Evolutionary conservation across 2,113 vertebrate species (phyloP).

Genomic region (Cyprinodon tularosa): DNA sequence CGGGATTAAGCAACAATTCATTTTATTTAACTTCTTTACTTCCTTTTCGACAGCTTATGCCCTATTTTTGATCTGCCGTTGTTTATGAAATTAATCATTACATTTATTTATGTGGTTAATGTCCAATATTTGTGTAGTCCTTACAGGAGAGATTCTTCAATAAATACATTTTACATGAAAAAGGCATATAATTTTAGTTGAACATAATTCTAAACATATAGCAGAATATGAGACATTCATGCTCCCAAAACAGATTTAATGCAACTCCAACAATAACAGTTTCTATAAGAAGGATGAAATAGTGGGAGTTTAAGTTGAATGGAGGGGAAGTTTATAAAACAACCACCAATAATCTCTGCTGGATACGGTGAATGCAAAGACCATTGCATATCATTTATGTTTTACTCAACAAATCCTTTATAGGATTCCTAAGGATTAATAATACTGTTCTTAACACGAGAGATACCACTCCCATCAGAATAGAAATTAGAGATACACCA

Average conservation of each 20-base stretch:
- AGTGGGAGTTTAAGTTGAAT: not conserved
- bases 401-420: not conserved
- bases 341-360: not conserved
- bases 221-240: not conserved
- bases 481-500: not conserved
- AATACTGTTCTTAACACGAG: not conserved
- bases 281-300: not conserved
- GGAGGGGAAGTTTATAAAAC: not conserved
- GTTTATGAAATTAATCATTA: constrained; percentile 59
- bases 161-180: constrained; percentile 12
- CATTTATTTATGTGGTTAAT: constrained; percentile 39
- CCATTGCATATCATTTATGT: not conserved
- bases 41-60: constrained; percentile 27
- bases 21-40: constrained; percentile 64
- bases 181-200: not conserved
- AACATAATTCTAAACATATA: not conserved
- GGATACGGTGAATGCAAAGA: not conserved
- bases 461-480: not conserved
- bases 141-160: constrained; percentile 43
- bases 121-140: constrained; percentile 35
- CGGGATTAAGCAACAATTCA: constrained; percentile 57
- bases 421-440: no score
- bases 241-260: not conserved
- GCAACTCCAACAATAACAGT: not conserved
- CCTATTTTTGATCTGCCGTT: constrained; percentile 62